Evolutionary conservation across 1,140 invertebrate species (phyloP).

Genomic region (Pogonomyrmex barbatus): DNA sequence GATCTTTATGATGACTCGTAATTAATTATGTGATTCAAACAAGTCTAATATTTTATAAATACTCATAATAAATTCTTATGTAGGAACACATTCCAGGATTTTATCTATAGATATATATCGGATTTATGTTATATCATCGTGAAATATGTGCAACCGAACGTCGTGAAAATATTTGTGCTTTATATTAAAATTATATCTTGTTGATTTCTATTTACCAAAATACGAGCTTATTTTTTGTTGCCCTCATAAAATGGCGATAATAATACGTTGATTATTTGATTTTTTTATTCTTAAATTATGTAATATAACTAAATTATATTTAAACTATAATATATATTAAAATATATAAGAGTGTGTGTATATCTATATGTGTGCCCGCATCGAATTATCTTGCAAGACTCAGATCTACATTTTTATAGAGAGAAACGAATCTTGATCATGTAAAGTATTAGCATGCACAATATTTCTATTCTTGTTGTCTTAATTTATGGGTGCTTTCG

Average conservation of each 20-base stretch:
- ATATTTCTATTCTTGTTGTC: slow-evolving; percentile 55
- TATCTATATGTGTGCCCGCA: slow-evolving; percentile 70
- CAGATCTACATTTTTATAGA: slow-evolving; percentile 42
- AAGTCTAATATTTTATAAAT: slow-evolving; percentile 61
- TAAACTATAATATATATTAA: slow-evolving; percentile 45
- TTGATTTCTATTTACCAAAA: slow-evolving; percentile 11
- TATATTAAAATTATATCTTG: slow-evolving; percentile 24
- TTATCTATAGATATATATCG: slow-evolving; percentile 37
- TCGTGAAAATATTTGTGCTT: slow-evolving; percentile 37
- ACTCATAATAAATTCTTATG: slow-evolving; percentile 55
- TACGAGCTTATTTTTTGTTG: not conserved
- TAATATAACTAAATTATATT: slow-evolving; percentile 32
- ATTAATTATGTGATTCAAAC: slow-evolving; percentile 35
- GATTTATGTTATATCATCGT: slow-evolving; percentile 60
- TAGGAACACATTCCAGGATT: slow-evolving; percentile 69
- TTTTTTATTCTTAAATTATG: not conserved
- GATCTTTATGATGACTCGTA: slow-evolving; percentile 1
- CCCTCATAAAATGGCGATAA: slow-evolving; percentile 16
- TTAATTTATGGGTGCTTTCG: slow-evolving; percentile 61
- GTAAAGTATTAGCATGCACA: slow-evolving; percentile 48
- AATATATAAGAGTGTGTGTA: slow-evolving; percentile 62
- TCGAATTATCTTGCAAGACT: slow-evolving; percentile 50
- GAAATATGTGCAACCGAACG: slow-evolving; percentile 11
- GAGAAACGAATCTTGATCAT: slow-evolving; percentile 50
- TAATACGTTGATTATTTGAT: slow-evolving; percentile 3